A percentile compares a stretch with the other conserved stretches of the same genome.
These are phyloP conservation scores for Ectemnius lituratus DNA, from an alignment of 2,888 invertebrate genomes.

Conservation along the genomic window DNA sequence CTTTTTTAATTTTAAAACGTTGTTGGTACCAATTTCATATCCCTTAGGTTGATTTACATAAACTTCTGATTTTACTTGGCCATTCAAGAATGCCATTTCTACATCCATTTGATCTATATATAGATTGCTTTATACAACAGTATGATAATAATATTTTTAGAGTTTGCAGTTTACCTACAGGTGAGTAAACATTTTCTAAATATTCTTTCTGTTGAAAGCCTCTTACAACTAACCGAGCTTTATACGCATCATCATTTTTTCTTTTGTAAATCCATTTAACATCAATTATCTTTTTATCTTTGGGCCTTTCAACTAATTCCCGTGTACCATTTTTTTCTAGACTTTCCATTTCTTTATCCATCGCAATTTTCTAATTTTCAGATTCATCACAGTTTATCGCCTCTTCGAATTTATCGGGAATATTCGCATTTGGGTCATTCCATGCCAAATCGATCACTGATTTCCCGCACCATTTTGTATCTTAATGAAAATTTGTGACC, in stretches of 20 bases:
- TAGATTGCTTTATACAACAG: conserved; percentile 39
- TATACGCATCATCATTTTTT: conserved; percentile 24
- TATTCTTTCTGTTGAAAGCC: conserved; percentile 46
- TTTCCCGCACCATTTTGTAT: too few species aligned
- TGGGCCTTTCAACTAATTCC: conserved; percentile 35
- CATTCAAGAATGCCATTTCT: conserved; percentile 13
- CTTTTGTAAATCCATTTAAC: conserved; percentile 45
- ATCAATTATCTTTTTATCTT: conserved; percentile 38
- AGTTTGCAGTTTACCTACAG: conserved; percentile 45
- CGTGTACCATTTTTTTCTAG: conserved; percentile 47
- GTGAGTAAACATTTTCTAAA: conserved; percentile 42
- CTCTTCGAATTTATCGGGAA: conserved; percentile 30
- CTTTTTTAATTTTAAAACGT: conserved; percentile 26
- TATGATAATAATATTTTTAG: conserved; percentile 39
- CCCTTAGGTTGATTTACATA: conserved; percentile 27
- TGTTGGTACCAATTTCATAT: conserved; percentile 8
- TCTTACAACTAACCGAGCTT: conserved; percentile 48
- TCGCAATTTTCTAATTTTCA: conserved; percentile 37
- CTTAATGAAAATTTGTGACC: too few species aligned
- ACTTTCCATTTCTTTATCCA: conserved; percentile 43
- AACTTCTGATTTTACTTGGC: conserved; percentile 23
- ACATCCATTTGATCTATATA: conserved; percentile 48
- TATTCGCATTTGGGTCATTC: too few species aligned
- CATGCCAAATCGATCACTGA: too few species aligned
- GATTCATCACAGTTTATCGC: conserved; percentile 26